These are phyloP conservation scores for Paedocypris sp. DNA, from an alignment of 2,113 vertebrate species.

Conservation along the genomic window DNA sequence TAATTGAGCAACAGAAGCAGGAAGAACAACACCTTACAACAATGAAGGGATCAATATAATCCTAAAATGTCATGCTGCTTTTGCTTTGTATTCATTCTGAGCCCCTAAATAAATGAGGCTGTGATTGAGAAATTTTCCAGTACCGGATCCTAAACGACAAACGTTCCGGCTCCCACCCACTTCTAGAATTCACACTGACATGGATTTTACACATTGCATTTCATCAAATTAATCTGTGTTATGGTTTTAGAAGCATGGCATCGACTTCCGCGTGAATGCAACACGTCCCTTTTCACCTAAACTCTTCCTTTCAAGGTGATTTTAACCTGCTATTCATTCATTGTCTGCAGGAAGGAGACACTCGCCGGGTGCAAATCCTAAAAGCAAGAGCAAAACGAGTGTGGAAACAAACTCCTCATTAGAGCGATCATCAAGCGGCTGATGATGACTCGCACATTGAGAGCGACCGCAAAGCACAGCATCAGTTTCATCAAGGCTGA, in stretches of 20 bases:
- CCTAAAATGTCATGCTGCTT: background rate
- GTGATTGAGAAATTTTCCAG: background rate
- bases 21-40: background rate
- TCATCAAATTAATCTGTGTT: too few relatives aligned
- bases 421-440: background rate
- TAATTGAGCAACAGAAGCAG: constrained; percentile 4
- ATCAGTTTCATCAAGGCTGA: background rate
- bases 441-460: background rate
- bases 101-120: background rate
- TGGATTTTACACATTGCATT: too few relatives aligned
- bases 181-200: too few relatives aligned
- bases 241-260: too few relatives aligned
- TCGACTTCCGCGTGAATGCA: too few relatives aligned
- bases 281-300: too few relatives aligned
- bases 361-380: background rate
- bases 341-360: background rate
- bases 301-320: too few relatives aligned
- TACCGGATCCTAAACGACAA: background rate
- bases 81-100: background rate
- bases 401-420: constrained; percentile 6
- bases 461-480: background rate
- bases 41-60: background rate
- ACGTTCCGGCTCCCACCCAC: too few relatives aligned
- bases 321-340: background rate
- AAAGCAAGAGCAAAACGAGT: background rate